Conservation (phyloP, 2,797 vertebrate genomes). For the Arnoldichthys spilopterus region DNA sequence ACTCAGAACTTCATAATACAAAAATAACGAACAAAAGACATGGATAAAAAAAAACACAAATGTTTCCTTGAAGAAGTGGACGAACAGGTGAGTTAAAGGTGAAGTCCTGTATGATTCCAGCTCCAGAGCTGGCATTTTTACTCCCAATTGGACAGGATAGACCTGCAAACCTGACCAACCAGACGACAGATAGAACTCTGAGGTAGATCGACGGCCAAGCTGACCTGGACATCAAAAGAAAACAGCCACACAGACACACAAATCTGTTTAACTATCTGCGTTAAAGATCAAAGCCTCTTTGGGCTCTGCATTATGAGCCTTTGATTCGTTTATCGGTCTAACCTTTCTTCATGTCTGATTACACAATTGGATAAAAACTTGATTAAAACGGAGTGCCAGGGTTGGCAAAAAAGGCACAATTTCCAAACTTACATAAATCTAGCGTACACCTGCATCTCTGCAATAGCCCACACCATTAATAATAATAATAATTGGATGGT, state of each 20-base stretch:
- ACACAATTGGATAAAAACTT: constrained; percentile 83
- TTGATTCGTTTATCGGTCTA: constrained; percentile 69
- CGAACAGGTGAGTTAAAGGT: constrained; percentile 50
- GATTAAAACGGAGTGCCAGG: constrained; percentile 85
- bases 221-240: constrained; percentile 92
- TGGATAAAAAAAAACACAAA: constrained; percentile 73
- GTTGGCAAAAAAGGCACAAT: constrained; percentile 96
- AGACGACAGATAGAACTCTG: constrained; percentile 93
- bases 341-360: constrained; percentile 81
- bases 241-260: constrained; percentile 79
- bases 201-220: constrained; percentile 98
- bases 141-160: constrained; percentile 87
- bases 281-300: constrained; percentile 83
- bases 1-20: constrained; percentile 63
- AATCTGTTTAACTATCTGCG: constrained; percentile 40
- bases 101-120: constrained; percentile 86
- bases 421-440: constrained; percentile 89
- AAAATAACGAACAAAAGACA: constrained; percentile 68
- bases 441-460: constrained; percentile 63
- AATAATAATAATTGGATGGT: constrained; percentile 74
- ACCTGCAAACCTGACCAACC: constrained; percentile 94
- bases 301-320: constrained; percentile 75
- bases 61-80: constrained; percentile 80
- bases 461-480: constrained; percentile 68
- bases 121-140: constrained; percentile 95